A percentile compares a stretch with the other conserved stretches of the same genome.
phyloP scores from a whole-genome alignment of 2,113 vertebrate genomes.

The Plecturocebus donacophilus region DNA sequence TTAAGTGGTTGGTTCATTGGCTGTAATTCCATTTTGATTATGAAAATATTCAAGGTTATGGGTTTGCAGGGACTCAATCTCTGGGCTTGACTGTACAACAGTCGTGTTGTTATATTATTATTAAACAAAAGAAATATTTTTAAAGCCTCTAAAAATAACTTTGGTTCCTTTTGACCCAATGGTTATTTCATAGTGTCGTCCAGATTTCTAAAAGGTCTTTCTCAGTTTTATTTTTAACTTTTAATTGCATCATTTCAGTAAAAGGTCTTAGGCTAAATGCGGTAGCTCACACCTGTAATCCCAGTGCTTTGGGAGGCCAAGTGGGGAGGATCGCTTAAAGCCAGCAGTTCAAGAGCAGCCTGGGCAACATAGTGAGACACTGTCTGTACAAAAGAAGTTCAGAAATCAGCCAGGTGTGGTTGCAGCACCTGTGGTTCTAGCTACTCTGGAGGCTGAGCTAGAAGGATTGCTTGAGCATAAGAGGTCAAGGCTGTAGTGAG shows the following conservation, averaged over 20 bases:
- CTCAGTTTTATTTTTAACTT: neutral
- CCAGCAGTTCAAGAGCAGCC: too few relatives aligned
- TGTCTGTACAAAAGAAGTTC: too few relatives aligned
- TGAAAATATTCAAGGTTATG: neutral
- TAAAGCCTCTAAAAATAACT: neutral
- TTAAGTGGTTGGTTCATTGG: rapidly evolving
- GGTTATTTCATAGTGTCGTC: neutral
- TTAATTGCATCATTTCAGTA: neutral
- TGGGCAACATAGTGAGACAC: too few relatives aligned
- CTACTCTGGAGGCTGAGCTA: too few relatives aligned
- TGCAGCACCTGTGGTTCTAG: too few relatives aligned
- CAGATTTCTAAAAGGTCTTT: neutral
- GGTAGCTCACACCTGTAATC: too few relatives aligned
- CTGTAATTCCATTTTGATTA: neutral
- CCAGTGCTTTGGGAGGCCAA: too few relatives aligned
- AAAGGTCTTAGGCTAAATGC: too few relatives aligned
- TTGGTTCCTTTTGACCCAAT: neutral
- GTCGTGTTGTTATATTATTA: rapidly evolving
- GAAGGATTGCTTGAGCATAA: too few relatives aligned
- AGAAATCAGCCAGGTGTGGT: too few relatives aligned
- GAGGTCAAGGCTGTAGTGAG: too few relatives aligned
- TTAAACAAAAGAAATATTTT: neutral
- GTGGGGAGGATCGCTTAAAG: too few relatives aligned
- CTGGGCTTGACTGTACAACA: rapidly evolving
- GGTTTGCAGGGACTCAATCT: rapidly evolving